These are phyloP conservation scores for Phoronis australis DNA, from an alignment of 2,888 invertebrate genomes.

Conservation along the genomic window DNA sequence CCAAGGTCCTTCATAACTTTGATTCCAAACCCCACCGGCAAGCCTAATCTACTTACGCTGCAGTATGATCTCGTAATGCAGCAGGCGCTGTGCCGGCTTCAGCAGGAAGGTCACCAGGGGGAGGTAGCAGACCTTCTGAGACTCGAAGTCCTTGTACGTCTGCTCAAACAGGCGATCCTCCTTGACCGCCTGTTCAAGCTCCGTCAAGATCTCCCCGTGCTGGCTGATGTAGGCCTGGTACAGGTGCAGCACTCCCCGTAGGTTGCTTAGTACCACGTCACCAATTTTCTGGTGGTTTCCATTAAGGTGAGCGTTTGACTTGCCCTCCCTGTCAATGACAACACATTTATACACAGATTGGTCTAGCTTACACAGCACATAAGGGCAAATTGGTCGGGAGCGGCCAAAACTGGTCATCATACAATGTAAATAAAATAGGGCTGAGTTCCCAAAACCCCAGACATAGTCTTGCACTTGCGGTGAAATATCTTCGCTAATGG, in stretches of 20 bases:
- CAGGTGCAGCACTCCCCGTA: conserved; percentile 32
- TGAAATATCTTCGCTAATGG: too few relatives aligned
- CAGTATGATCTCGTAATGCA: conserved; percentile 75
- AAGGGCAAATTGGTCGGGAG: too few relatives aligned
- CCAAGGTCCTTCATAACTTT: too few relatives aligned
- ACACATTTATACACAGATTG: neutral
- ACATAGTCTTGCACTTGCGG: too few relatives aligned
- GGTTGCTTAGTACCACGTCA: conserved; percentile 65
- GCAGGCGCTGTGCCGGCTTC: conserved; percentile 76
- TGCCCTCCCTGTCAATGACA: conserved; percentile 59
- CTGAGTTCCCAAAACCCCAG: too few relatives aligned
- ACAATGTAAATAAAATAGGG: too few relatives aligned
- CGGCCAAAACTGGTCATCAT: too few relatives aligned
- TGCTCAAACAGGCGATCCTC: conserved; percentile 66
- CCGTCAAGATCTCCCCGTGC: conserved; percentile 71
- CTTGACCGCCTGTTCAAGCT: conserved; percentile 72
- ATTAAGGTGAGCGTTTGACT: conserved; percentile 54
- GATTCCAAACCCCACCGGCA: too few relatives aligned
- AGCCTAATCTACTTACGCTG: conserved; percentile 71
- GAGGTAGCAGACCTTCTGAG: conserved; percentile 75
- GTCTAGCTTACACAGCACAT: neutral
- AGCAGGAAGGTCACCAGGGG: conserved; percentile 76
- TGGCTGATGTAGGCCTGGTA: conserved; percentile 60
- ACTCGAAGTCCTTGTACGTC: conserved; percentile 72
- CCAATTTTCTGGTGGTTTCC: conserved; percentile 65